Percentiles rank a stretch among this genome's conserved stretches.
Conservation (phyloP, 2,113 vertebrate genomes). For the Mesoclemmys tuberculata region DNA sequence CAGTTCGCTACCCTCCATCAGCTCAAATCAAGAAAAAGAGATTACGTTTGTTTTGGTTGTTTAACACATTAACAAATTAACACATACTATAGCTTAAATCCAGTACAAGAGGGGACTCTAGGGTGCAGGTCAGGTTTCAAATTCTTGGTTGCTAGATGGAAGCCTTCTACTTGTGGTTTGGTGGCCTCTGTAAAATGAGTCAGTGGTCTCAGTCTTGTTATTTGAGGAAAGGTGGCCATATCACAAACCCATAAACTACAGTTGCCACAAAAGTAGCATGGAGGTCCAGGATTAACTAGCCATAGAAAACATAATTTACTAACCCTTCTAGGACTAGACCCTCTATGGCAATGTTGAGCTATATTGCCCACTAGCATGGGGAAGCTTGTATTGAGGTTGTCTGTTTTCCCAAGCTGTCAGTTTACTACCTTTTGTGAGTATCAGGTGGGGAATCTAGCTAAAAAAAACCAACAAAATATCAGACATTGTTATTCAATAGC, state of each 20-base stretch:
- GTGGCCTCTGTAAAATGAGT: accelerated
- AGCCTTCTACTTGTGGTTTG: background rate
- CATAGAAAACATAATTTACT: background rate
- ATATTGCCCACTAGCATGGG: accelerated
- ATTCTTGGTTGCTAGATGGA: background rate
- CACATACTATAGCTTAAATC: background rate
- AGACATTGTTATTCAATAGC: background rate
- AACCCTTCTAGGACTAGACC: accelerated
- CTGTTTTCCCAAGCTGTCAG: background rate
- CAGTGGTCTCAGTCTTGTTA: background rate
- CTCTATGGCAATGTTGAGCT: background rate
- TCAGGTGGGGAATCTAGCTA: background rate
- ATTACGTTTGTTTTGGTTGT: background rate
- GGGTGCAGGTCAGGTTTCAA: background rate
- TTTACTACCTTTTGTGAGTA: background rate
- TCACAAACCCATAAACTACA: accelerated
- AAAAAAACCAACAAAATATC: background rate
- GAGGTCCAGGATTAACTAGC: accelerated
- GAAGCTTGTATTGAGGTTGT: background rate
- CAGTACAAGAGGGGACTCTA: background rate
- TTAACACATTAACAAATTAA: background rate
- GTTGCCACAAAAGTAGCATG: accelerated
- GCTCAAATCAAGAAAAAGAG: background rate
- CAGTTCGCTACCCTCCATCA: background rate
- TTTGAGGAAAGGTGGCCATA: background rate